Percentiles rank a stretch among this genome's conserved stretches.
Conservation (phyloP, 2,113 vertebrate genomes). For the Odobenus rosmarus region DNA sequence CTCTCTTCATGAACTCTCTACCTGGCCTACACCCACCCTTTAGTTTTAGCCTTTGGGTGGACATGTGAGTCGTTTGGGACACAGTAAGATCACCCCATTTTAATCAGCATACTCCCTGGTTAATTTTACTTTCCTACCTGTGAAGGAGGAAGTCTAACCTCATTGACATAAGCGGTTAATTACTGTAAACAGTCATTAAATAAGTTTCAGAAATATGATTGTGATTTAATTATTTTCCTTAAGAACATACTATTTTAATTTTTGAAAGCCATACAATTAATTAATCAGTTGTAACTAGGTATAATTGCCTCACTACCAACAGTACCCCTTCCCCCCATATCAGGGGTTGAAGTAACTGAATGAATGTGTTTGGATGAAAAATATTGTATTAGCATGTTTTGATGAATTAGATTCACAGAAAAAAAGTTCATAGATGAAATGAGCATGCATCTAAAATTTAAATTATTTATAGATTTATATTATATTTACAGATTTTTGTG, state of each 20-base stretch:
- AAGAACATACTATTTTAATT: slow-evolving; percentile 74
- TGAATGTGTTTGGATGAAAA: not conserved
- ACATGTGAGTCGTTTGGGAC: not conserved
- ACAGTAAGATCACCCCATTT: not conserved
- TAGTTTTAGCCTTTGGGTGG: not conserved
- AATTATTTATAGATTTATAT: slow-evolving; percentile 57
- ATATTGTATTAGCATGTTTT: not conserved
- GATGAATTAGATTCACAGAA: not conserved
- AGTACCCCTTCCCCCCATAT: too few relatives aligned
- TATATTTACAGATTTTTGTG: slow-evolving; percentile 41
- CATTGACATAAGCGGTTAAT: slow-evolving; percentile 28
- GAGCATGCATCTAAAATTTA: slow-evolving; percentile 36
- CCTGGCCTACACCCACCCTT: not conserved
- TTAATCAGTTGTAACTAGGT: not conserved
- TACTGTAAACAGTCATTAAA: slow-evolving; percentile 75
- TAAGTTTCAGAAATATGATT: slow-evolving; percentile 68
- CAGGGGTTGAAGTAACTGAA: not conserved
- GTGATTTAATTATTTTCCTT: slow-evolving; percentile 81
- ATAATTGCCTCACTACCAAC: not conserved
- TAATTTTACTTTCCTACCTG: slow-evolving; percentile 52
- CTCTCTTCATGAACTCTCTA: rapidly evolving
- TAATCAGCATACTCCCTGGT: slow-evolving; percentile 54
- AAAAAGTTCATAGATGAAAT: slow-evolving; percentile 11
- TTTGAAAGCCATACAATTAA: slow-evolving; percentile 36
- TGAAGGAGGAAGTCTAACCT: slow-evolving; percentile 34